Base-by-base conservation (phyloP, 64 coral and sea anemone genomes). In the Porites australiensis region DNA sequence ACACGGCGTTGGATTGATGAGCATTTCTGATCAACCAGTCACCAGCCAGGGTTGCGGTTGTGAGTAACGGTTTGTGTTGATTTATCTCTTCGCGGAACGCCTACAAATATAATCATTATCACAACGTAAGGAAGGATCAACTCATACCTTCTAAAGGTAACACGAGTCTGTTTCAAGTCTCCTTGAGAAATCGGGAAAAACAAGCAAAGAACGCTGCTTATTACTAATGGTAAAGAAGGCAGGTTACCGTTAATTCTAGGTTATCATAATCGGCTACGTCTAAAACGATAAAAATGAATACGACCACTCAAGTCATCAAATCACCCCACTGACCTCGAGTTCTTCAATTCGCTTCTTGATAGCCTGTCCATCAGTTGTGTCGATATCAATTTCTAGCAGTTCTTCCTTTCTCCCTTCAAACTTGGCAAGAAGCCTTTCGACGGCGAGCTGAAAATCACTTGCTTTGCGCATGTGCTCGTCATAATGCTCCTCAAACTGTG, bases 21-120 rank as follows among this genome's bases (percentile, higher is more conserved):
- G 95, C 95, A 57, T 97, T 97, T 82, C 88, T 93, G 8, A 97
- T 97, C 27, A 97, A 62, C 95, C 95, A 97, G 46, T 97, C 95
- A 13, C 95, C 95, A 64, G 91, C 87, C 1, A 87, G 61, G 4
- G 95, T 97, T 8, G 95, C 92, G n/a, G 88, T 90, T 12, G 88
- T 91, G 8, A 97, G 88, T 19, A 97, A 83, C 13, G 95, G 95
- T 27, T 93, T 94, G 10, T 94, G 86, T 11, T 83, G 20, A 27
- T 50, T 83, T 44, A 94, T 58, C 67, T 94, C 92, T 9, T 49
- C 77, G 51, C 82, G 92, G 37, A 89, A 83, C 14, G 87, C 77
- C 92, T 94, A 53, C 11, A 88, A 70, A 72, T 12, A 11, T 10
- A 88, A 82, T 19, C 23, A 91, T 51, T 44, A 49, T 48, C 18